Percentiles rank a stretch among this genome's conserved stretches.
These are phyloP conservation scores for Myodes glareolus DNA, from an alignment of 2,113 vertebrate genomes.

Conservation along the genomic window DNA sequence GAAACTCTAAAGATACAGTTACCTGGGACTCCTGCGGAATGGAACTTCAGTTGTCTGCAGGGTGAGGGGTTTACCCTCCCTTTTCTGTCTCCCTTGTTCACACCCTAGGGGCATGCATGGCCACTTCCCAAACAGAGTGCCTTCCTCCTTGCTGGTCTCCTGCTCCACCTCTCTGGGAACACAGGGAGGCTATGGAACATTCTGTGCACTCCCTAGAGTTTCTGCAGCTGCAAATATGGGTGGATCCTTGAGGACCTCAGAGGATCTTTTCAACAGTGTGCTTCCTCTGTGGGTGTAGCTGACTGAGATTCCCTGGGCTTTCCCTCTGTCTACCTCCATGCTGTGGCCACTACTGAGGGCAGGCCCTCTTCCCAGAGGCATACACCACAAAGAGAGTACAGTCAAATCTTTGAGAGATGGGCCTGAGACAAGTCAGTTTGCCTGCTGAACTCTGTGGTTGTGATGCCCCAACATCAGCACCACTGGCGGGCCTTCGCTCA, in stretches of 20 bases:
- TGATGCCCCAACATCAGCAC: no score
- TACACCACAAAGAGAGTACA: neutral
- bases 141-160: neutral
- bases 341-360: neutral
- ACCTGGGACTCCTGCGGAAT: neutral
- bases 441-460: neutral
- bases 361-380: neutral
- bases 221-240: neutral
- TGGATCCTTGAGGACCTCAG: no score
- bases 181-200: neutral
- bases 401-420: neutral
- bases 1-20: neutral
- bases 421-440: neutral
- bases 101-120: rapidly evolving
- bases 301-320: neutral
- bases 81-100: neutral
- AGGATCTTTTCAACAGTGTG: neutral
- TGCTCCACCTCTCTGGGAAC: neutral
- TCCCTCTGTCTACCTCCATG: neutral
- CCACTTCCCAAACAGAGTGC: neutral
- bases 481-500: neutral
- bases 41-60: neutral
- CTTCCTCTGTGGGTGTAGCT: neutral
- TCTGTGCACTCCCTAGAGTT: neutral
- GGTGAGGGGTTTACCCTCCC: rapidly evolving